Base-by-base conservation (phyloP, 2,797 vertebrate species). In the Oreonectes daqikongensis region DNA sequence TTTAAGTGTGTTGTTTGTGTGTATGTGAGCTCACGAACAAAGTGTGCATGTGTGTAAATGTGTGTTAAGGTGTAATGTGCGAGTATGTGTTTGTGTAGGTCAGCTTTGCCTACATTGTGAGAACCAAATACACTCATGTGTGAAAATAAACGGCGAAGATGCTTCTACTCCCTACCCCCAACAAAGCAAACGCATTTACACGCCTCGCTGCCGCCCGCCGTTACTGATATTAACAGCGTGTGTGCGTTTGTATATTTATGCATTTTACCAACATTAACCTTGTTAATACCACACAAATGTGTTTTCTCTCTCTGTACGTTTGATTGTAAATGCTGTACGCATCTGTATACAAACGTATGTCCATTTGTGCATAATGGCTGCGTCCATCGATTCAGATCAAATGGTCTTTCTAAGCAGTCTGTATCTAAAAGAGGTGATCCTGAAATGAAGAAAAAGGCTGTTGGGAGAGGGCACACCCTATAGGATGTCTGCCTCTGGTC, bases 131-230 rank as follows among this genome's bases (percentile, higher is more conserved):
- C 18, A n/a, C 48, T n/a, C 42, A 46, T 67, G 17, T 75, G 64
- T 64, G 44, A 78, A 78, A 79, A 82, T 69, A 67, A 64, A 75
- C n/a, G 53, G 53, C 52, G 50, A 82, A 75, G 24, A 52, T 69
- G 72, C 70, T 26, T 53, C 57, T 60, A 20, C 52, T 78, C 80
- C 82, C 82, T 84, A 76, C 81, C 82, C 81, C 79, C 82, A 84
- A 81, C 79, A 76, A 78, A 84, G 77, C 72, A 79, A 77, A 74
- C 26, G 40, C 75, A 82, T 81, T 80, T 80, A 75, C 73, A 84
- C 75, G 72, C 77, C 65, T 85, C 79, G 64, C 81, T 80, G 77
- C 75, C 70, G 74, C 63, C 69, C 50, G 59, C 67, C 55, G 24
- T 64, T 78, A 79, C 71, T 82, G 44, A 84, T 63, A 61, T 40